Conservation (phyloP, 2,888 invertebrate species). For the Nesidiocoris tenuis region DNA sequence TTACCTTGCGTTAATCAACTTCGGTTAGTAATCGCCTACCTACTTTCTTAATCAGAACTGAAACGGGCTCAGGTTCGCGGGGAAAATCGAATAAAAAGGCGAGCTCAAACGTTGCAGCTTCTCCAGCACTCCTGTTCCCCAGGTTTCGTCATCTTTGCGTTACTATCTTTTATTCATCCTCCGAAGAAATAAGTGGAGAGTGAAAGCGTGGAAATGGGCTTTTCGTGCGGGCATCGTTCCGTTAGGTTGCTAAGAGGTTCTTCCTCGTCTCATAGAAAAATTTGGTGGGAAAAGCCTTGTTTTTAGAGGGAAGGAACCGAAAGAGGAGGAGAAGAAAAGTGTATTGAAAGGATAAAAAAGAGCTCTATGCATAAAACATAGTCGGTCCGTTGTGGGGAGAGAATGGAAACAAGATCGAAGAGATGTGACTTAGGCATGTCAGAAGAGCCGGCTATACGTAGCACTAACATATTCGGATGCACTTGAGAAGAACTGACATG, state of each 20-base stretch:
- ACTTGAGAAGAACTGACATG: no score
- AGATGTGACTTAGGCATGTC: no score
- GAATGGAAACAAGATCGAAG: no score
- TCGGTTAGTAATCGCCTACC: no score
- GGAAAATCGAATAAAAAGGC: no score
- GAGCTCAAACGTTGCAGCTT: no score
- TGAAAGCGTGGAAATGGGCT: slow-evolving; percentile 29
- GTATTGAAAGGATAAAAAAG: slow-evolving; percentile 1
- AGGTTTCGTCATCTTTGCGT: neutral
- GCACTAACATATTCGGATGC: no score
- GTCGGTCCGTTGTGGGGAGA: no score
- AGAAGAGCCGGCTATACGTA: no score
- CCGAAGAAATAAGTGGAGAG: slow-evolving; percentile 22
- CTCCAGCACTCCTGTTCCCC: neutral
- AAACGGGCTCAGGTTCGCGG: no score
- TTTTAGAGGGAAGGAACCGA: slow-evolving; percentile 11
- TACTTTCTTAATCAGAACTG: no score
- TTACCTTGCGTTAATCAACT: no score
- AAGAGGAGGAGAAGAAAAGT: slow-evolving; percentile 9
- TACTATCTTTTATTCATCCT: slow-evolving; percentile 39
- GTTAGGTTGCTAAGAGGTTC: neutral
- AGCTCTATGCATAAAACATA: slow-evolving; percentile 30
- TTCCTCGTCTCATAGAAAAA: slow-evolving; percentile 22
- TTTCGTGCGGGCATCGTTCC: neutral
- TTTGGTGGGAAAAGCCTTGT: slow-evolving; percentile 13